Evolutionary conservation across 2,797 vertebrate species (phyloP), one percentile per base, ranked within the genome.

Genomic region (Neopelma chrysocephalum): DNA sequence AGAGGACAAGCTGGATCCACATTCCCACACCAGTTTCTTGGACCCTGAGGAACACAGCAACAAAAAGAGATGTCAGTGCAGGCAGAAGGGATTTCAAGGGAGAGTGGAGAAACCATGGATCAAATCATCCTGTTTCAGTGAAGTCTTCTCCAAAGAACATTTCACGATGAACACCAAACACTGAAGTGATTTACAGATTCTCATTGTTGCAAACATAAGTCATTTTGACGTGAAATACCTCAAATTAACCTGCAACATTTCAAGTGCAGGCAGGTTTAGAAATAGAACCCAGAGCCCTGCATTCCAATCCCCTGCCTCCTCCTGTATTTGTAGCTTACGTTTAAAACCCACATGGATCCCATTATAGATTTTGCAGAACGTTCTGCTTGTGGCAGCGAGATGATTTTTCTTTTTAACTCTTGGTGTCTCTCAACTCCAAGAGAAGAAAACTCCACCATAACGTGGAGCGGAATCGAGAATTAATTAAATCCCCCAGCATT

Each of bases 311-410:
- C 68, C 56, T 93, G 85, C 94, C 73, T 93, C 87, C 51, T 94
- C 65, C 95, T 96, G 84, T 91, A 93, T 94, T 79, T 77, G 93
- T 79, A 89, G 58, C 90, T 96, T 96, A 95, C 73, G 18, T 95
- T 94, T 58, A 62, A 97, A 96, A 95, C 94, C 96, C 94, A 96
- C 96, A 90, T 95, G 91, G 96, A 95, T 66, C 96, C 70, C 90
- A 94, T 96, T 96, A 94, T 96, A 95, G 93, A 93, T 77, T 36
- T 53, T 87, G 91, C 88, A 84, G 96, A 80, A 93, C n/a, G 90
- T 95, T 96, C 96, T 87, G 68, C 90, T 94, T 42, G 64, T 94
- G 80, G 94, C 87, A 92, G 82, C 23, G 6, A 45, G 90, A 86
- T 42, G 62, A 60, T 79, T 96, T 94, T 88, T 42, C 85, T 73